Evolutionary conservation across 2,888 invertebrate genomes (phyloP), one percentile per base, ranked within the genome.

Genomic region (Cotesia congregata): DNA sequence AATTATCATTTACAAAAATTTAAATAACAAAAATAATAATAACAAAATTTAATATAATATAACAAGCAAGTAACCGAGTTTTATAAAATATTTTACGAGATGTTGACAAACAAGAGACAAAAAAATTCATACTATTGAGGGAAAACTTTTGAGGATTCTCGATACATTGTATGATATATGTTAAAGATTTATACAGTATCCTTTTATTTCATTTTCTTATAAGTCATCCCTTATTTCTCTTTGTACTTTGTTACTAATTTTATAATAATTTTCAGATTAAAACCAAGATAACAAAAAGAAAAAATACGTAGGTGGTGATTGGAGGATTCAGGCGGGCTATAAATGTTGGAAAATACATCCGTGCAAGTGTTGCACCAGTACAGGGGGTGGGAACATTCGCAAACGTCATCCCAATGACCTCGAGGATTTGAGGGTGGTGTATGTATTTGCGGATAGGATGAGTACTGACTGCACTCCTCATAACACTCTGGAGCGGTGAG

Each of bases 401-500:
- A 71, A 59, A 30, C 69, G 61, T 59, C 50, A 50, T 50, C 50
- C 50, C 50, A 50, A 12, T 50, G 50, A 50, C 50, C 50, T 50
- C 50, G 50, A 7, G 50, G 7, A 50, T 50, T 50, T 12, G 50
- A 50, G 50, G 65, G 65, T 65, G 38, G 38, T 50, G 65, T 38
- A 30, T 50, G 65, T 38, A 30, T 65, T 65, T 65, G 65, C 65
- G 65, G 65, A 38, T 65, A 30, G 65, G 20, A 65, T 30, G 65
- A 7, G 12, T 61, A n/a, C 67, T 59, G 64, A 74, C 79, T 77
- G 78, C 79, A 77, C 79, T 74, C 17, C 65, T 73, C 76, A 77
- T 77, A 76, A 77, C 77, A 50, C 68, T 41, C 69, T 72, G 41
- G 70, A 72, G 68, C 72, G 75, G 79, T 75, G 65, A 76, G 72